Conservation (phyloP, 2,113 vertebrate genomes). For the Eptesicus fuscus region DNA sequence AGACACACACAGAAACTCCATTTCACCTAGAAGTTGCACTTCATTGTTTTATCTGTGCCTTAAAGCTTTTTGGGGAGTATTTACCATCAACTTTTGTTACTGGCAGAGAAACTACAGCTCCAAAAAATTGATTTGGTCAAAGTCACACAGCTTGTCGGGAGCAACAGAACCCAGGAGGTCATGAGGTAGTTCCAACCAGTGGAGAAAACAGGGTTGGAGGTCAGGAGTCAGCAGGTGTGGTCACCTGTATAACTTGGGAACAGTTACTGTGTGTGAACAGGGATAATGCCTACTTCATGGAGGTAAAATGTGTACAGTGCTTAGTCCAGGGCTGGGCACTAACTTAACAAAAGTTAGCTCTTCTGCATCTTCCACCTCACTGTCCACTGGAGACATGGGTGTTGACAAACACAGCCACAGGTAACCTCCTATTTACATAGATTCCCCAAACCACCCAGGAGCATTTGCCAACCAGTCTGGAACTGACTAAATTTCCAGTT, state of each 20-base stretch:
- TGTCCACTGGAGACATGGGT: neutral
- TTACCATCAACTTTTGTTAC: neutral
- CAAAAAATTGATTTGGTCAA: slow-evolving; percentile 4
- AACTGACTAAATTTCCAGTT: neutral
- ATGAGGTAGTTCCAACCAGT: neutral
- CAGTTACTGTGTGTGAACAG: accelerated
- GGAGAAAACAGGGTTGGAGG: neutral
- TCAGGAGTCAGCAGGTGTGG: neutral
- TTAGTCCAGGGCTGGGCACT: neutral
- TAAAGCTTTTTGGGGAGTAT: neutral
- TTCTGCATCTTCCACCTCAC: neutral
- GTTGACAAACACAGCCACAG: neutral
- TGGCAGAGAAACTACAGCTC: neutral
- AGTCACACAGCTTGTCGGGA: neutral
- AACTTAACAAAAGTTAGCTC: neutral
- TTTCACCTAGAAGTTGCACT: neutral
- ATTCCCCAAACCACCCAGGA: neutral
- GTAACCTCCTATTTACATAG: neutral
- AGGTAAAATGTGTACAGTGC: neutral
- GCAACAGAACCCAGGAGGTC: neutral
- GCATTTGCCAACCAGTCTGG: neutral
- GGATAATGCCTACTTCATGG: neutral
- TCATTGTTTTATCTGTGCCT: neutral
- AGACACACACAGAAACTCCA: neutral
- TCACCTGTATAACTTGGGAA: neutral